Conservation (phyloP, 2,888 invertebrate species). For the Nebria brevicollis region DNA sequence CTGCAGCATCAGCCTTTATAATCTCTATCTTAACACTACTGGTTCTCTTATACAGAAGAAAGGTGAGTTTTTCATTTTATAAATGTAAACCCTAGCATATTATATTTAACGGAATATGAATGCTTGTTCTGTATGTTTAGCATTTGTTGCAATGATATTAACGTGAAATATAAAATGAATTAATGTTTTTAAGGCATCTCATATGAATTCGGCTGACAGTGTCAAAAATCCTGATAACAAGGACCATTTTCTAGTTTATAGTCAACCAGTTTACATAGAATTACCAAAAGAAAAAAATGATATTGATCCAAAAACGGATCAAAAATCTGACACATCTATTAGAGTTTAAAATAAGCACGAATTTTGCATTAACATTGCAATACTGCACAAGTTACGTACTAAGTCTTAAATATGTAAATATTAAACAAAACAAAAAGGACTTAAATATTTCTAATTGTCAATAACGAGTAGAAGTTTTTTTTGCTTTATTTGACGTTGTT, state of each 20-base stretch:
- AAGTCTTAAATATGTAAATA: constrained; percentile 16
- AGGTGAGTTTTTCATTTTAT: constrained; percentile 58
- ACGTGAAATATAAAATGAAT: constrained; percentile 8
- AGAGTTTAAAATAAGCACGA: constrained; percentile 29
- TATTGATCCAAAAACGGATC: constrained; percentile 49
- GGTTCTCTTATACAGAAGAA: constrained; percentile 77
- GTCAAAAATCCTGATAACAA: constrained; percentile 64
- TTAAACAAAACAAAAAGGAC: background rate
- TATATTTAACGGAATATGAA: too few relatives aligned
- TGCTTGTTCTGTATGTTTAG: too few relatives aligned
- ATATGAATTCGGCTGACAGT: constrained; percentile 64
- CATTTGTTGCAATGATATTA: too few relatives aligned
- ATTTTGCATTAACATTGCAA: constrained; percentile 12
- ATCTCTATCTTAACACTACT: constrained; percentile 81
- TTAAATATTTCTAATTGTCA: background rate
- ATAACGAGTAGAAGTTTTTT: background rate
- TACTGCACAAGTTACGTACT: constrained; percentile 35
- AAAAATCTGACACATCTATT: constrained; percentile 28
- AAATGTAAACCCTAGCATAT: background rate
- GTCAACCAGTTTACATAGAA: constrained; percentile 75
- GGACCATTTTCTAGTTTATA: constrained; percentile 71
- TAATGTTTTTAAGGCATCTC: constrained; percentile 58
- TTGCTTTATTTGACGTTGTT: constrained; percentile 1
- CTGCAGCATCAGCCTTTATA: constrained; percentile 81
- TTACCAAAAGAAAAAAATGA: constrained; percentile 73